Base-by-base conservation (phyloP, 2,888 invertebrate genomes). In the Drosophila rellima region DNA sequence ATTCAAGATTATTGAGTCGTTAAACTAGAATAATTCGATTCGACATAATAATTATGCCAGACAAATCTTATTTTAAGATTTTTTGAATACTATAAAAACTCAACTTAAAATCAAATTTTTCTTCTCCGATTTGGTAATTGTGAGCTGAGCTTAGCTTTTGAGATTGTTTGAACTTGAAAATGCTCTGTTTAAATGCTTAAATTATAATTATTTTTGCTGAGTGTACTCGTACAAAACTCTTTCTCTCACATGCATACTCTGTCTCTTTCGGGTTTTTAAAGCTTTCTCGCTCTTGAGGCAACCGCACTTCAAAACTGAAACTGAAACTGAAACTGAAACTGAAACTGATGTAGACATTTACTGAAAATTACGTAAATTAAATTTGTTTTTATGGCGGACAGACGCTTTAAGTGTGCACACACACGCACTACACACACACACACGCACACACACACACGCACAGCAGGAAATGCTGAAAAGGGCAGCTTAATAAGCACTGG, bases 291-390 rank as follows among this genome's bases (percentile, higher is more conserved):
- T 64, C n/a, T 44, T 17, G 35, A 17, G 70, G 56, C 63, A 59
- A 54, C 69, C 67, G 71, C 79, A 74, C 69, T 82, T 82, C 59
- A 75, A 68, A 73, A 57, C 45, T 59, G 20, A 62, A 75, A 48
- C 69, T 78, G 82, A 72, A 84, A 64, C 70, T 74, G 68, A n/a
- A n/a, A n/a, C n/a, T 26, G 26, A 82, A 80, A 70, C 81, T 73
- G 79, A 85, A 88, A 78, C 84, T 89, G 89, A 89, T 85, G 88
- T 87, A 89, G 89, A 89, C 88, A 89, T 85, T 85, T 79, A 72
- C 76, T 84, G 79, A 75, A 89, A 85, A 89, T 89, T 76, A 89
- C 89, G 89, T 84, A 89, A 89, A 89, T 89, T 85, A 85, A 85
- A 85, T 85, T 89, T 89, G 88, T 81, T 85, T 85, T 85, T 87